Percentiles rank a stretch among this genome's conserved stretches.
Evolutionary conservation across 2,888 invertebrate species (phyloP).

Genomic region (Dryomyza anilis): DNA sequence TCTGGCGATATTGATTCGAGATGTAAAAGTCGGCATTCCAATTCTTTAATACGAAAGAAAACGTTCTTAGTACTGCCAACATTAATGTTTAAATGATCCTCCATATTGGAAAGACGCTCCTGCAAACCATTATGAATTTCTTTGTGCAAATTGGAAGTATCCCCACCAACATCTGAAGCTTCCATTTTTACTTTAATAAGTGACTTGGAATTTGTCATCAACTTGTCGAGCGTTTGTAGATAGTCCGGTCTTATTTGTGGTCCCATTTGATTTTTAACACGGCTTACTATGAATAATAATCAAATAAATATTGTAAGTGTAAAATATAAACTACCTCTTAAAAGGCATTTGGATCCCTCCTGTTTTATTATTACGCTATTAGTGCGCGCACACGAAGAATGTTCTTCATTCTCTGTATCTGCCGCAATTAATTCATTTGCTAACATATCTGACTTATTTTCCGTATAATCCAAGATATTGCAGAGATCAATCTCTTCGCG

Average conservation of each 20-base stretch:
- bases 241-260: slow-evolving; percentile 67
- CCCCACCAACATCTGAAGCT: background rate
- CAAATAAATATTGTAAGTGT: background rate
- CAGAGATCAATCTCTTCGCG: slow-evolving; percentile 74
- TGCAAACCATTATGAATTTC: slow-evolving; percentile 63
- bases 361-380: slow-evolving; percentile 74
- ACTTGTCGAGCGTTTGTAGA: slow-evolving; percentile 59
- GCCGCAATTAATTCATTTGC: slow-evolving; percentile 18
- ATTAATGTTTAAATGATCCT: slow-evolving; percentile 64
- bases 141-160: background rate
- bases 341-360: slow-evolving; percentile 78
- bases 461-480: slow-evolving; percentile 78
- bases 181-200: slow-evolving; percentile 28
- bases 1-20: slow-evolving; percentile 82
- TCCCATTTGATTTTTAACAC: slow-evolving; percentile 73
- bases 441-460: slow-evolving; percentile 33
- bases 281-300: slow-evolving; percentile 65
- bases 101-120: slow-evolving; percentile 71
- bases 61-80: slow-evolving; percentile 69
- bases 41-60: slow-evolving; percentile 71
- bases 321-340: slow-evolving; percentile 69
- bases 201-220: slow-evolving; percentile 52
- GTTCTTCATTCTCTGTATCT: no score
- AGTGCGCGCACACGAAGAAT: slow-evolving; percentile 77
- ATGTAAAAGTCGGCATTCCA: slow-evolving; percentile 76